Evolutionary conservation across 2,888 invertebrate genomes (phyloP).

Genomic region (Dryococelus australis): DNA sequence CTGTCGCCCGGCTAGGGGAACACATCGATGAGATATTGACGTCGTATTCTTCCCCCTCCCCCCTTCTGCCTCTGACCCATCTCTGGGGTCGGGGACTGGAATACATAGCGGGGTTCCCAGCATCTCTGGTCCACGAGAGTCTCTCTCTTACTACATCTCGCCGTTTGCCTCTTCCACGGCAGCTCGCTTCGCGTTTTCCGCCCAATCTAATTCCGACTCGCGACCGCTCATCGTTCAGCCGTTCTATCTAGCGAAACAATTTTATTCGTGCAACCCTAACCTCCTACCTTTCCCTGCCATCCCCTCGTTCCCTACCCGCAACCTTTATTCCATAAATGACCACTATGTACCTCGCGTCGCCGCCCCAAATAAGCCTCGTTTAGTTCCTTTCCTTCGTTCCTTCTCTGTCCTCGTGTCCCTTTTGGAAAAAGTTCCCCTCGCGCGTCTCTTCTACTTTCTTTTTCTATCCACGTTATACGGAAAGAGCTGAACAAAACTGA

Average conservation of each 20-base stretch:
- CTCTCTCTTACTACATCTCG: neutral
- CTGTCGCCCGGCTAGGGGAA: neutral
- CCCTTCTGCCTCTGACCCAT: no score
- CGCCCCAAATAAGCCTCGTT: neutral
- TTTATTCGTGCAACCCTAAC: neutral
- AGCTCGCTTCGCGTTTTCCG: neutral
- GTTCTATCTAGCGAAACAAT: neutral
- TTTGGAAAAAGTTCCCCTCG: no score
- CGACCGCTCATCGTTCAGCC: neutral
- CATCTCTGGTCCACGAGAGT: neutral
- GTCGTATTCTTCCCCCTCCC: neutral
- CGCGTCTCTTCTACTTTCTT: no score
- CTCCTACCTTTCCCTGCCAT: neutral
- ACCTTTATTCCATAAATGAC: neutral
- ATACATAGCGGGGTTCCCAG: neutral
- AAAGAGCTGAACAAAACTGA: no score
- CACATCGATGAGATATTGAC: neutral
- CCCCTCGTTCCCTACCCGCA: neutral
- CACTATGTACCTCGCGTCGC: neutral
- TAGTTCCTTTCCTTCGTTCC: no score
- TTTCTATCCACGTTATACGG: no score
- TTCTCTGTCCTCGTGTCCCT: no score
- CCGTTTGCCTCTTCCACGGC: neutral
- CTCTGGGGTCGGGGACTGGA: neutral
- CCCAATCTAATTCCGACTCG: no score